Percentiles rank a stretch among this genome's conserved stretches.
These are phyloP conservation scores for Mesorhabditis spiculigera DNA, from an alignment of 2,888 invertebrate genomes.

Conservation along the genomic window DNA sequence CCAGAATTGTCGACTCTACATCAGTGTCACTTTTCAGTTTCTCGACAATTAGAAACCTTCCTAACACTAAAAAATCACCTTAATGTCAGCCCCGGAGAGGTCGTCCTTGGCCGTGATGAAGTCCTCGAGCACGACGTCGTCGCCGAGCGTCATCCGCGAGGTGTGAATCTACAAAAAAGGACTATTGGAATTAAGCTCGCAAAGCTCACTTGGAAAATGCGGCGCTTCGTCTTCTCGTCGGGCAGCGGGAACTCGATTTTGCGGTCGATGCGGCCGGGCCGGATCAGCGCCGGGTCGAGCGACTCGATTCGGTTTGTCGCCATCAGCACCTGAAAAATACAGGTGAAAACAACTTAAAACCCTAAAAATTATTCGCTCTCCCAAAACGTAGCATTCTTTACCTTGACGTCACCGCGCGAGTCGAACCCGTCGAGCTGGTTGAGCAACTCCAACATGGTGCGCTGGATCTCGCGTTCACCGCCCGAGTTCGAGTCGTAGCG, in stretches of 20 bases:
- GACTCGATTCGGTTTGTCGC: conserved; percentile 97
- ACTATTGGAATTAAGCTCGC: neutral
- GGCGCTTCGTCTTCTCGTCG: conserved; percentile 93
- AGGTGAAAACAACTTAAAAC: neutral
- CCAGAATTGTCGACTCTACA: too few species aligned
- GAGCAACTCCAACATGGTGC: conserved; percentile 96
- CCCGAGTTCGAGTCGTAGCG: conserved; percentile 97
- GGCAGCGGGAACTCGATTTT: conserved; percentile 99
- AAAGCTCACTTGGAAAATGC: conserved; percentile 61
- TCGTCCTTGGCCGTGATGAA: conserved; percentile 99
- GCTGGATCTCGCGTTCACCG: conserved; percentile 96
- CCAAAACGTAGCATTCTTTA: conserved; percentile 55
- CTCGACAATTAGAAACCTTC: neutral
- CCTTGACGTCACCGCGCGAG: conserved; percentile 91
- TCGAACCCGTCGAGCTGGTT: conserved; percentile 98
- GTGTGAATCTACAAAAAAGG: conserved; percentile 75
- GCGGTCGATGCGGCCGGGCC: conserved; percentile 96
- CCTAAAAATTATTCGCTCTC: neutral
- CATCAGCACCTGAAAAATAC: conserved; percentile 77
- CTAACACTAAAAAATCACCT: conserved; percentile 54
- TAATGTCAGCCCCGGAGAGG: conserved; percentile 76
- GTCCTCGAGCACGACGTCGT: conserved; percentile 92
- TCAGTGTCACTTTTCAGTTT: neutral
- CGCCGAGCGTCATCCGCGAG: conserved; percentile 93
- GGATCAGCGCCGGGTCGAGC: conserved; percentile 92